phyloP scores from a whole-genome alignment of 2,113 vertebrate genomes.

The Corvus cornix region DNA sequence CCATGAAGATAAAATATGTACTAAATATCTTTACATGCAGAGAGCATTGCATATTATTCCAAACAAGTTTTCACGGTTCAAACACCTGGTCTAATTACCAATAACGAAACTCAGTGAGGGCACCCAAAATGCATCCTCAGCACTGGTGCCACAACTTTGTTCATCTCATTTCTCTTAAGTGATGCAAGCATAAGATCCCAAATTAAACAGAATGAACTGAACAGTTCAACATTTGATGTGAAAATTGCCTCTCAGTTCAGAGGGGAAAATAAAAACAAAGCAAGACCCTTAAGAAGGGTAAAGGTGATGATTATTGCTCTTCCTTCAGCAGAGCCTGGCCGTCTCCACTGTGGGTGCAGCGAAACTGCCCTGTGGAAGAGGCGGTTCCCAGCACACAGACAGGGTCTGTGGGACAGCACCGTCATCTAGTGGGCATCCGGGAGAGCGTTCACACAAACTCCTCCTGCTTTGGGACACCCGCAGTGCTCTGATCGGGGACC shows the following conservation, averaged over 20 bases:
- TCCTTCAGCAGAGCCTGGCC: background rate
- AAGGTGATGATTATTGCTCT: background rate
- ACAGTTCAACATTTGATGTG: background rate
- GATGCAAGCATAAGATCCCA: background rate
- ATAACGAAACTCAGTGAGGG: background rate
- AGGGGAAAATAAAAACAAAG: background rate
- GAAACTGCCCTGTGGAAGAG: accelerated
- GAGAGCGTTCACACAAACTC: accelerated
- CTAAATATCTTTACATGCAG: background rate
- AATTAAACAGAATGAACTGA: background rate
- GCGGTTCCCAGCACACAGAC: background rate
- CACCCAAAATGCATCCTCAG: background rate
- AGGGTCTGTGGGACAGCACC: background rate
- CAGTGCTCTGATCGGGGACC: accelerated
- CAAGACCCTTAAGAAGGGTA: background rate
- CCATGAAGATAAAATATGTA: background rate
- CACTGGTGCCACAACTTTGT: background rate
- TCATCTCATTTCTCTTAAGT: background rate
- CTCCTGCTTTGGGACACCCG: background rate
- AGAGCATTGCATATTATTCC: background rate
- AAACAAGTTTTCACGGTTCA: background rate
- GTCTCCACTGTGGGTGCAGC: accelerated
- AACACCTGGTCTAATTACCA: background rate
- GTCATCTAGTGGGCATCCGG: slow-evolving; percentile 8
- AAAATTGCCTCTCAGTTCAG: background rate